Conservation (phyloP, 2,888 invertebrate genomes). For the Monochamus alternatus region DNA sequence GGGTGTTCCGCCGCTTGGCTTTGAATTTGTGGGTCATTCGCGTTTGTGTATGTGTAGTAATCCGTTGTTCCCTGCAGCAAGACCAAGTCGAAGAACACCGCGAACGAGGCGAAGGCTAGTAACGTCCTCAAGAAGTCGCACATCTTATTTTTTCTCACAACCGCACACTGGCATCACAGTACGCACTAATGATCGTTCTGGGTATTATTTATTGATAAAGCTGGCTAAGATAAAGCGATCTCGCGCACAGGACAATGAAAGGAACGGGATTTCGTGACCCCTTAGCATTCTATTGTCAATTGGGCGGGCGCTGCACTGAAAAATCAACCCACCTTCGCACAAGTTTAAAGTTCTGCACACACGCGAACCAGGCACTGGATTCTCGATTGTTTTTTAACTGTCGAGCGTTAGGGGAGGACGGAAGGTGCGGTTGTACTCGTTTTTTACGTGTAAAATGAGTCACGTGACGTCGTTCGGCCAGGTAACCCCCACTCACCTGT, state of each 20-base stretch:
- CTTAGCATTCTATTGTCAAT: conserved; percentile 25
- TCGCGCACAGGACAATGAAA: conserved; percentile 47
- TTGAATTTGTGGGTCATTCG: conserved; percentile 19
- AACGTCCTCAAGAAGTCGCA: conserved; percentile 51
- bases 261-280: conserved; percentile 30
- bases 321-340: conserved; percentile 1
- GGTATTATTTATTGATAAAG: conserved; percentile 19
- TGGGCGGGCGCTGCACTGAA: conserved; percentile 14
- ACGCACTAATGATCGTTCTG: conserved; percentile 11
- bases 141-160: conserved; percentile 46
- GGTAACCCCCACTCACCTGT: conserved; percentile 66
- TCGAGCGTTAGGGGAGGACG: conserved; percentile 53
- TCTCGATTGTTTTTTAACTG: conserved; percentile 50
- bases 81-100: conserved; percentile 43
- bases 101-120: conserved; percentile 46
- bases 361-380: conserved; percentile 39
- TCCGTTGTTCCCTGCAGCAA: conserved; percentile 48
- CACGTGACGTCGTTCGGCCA: conserved; percentile 65
- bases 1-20: conserved; percentile 73
- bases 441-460: conserved; percentile 67
- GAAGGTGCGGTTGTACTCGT: conserved; percentile 68
- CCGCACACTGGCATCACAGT: conserved; percentile 21
- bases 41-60: conserved; percentile 37
- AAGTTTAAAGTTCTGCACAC: conserved; percentile 18
- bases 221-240: conserved; percentile 42